phyloP scores from a whole-genome alignment of 2,113 vertebrate species.

The Eleginops maclovinus region DNA sequence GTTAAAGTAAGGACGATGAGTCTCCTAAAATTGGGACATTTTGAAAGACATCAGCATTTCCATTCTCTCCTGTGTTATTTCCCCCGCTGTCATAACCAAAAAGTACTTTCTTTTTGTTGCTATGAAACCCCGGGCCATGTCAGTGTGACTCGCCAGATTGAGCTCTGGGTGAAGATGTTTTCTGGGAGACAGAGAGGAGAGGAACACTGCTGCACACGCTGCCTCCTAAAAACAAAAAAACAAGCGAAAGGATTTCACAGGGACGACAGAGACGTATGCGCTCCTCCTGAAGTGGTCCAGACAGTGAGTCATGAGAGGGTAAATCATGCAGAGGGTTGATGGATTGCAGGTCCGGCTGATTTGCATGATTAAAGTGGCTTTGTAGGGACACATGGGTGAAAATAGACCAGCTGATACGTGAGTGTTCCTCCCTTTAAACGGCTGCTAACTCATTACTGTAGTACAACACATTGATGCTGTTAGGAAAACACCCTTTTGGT shows the following conservation, averaged over 20 bases:
- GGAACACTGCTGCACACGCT: neutral
- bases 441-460: too few relatives aligned
- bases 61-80: slow-evolving; percentile 24
- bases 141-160: neutral
- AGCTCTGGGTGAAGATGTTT: neutral
- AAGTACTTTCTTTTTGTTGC: neutral
- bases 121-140: neutral
- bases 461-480: too few relatives aligned
- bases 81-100: neutral
- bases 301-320: slow-evolving; percentile 25
- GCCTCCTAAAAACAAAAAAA: neutral
- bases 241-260: neutral
- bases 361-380: slow-evolving; percentile 63
- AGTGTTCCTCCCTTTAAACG: too few relatives aligned
- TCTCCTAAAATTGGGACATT: slow-evolving; percentile 2
- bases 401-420: too few relatives aligned
- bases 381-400: neutral
- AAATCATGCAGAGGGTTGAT: slow-evolving; percentile 25
- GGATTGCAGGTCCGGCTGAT: slow-evolving; percentile 27
- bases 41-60: neutral
- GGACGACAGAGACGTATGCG: slow-evolving; percentile 11
- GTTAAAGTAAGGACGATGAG: neutral
- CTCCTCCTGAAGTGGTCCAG: slow-evolving; percentile 34
- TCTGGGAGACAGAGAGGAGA: neutral
- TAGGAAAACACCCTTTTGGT: too few relatives aligned